Conservation (phyloP, 2,113 vertebrate genomes). For the Tyrannus savana region DNA sequence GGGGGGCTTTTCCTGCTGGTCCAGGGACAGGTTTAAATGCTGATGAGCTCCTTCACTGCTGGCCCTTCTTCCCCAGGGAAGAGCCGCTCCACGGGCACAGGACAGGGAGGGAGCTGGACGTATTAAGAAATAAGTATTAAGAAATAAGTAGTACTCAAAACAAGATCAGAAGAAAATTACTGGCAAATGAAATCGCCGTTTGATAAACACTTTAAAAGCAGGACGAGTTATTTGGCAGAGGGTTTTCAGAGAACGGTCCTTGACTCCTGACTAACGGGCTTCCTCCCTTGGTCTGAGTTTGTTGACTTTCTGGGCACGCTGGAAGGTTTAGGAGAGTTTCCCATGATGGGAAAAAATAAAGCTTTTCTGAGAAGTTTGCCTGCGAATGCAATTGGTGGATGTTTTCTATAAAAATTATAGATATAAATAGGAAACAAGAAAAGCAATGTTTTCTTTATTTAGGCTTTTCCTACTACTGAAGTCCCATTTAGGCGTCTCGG, state of each 20-base stretch:
- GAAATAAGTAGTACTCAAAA: no score
- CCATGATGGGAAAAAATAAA: conserved; percentile 36
- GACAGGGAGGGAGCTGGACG: neutral
- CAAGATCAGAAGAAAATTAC: conserved; percentile 44
- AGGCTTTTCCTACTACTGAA: neutral
- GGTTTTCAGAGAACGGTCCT: conserved; percentile 30
- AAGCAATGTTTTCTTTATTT: conserved; percentile 26
- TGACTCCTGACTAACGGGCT: conserved; percentile 51
- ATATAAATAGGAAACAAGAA: conserved; percentile 54
- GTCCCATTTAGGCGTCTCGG: neutral
- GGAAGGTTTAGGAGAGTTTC: conserved; percentile 16
- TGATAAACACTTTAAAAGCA: conserved; percentile 54
- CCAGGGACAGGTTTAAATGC: neutral
- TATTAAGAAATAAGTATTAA: neutral
- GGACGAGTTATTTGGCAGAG: conserved; percentile 49
- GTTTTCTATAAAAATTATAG: conserved; percentile 9
- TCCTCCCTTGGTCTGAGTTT: conserved; percentile 40
- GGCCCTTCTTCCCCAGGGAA: neutral
- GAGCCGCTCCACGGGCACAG: neutral
- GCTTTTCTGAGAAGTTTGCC: neutral
- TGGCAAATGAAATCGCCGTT: conserved; percentile 10
- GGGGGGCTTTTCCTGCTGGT: conserved; percentile 13
- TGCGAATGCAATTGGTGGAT: conserved; percentile 4
- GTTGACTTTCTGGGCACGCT: conserved; percentile 51
- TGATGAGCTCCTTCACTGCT: neutral